Conservation (phyloP, 2,113 vertebrate genomes). For the mouse (Mus musculus) region DNA sequence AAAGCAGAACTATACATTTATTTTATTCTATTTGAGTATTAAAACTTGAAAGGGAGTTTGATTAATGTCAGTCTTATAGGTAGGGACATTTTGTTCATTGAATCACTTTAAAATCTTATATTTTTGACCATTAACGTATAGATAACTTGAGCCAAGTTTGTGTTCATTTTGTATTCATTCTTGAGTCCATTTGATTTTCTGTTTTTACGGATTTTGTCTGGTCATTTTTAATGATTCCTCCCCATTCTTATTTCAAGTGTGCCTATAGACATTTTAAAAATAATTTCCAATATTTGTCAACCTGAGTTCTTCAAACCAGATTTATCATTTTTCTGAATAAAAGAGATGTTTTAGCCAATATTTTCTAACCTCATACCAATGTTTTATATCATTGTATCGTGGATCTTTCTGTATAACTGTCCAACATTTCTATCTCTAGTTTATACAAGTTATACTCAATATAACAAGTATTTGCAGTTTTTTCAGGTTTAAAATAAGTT, state of each 20-base stretch:
- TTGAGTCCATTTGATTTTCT: background rate
- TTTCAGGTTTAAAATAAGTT: background rate
- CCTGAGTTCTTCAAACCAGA: background rate
- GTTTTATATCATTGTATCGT: background rate
- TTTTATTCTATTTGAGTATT: background rate
- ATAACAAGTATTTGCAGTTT: background rate
- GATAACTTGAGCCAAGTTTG: background rate
- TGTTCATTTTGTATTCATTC: background rate
- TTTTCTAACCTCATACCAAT: background rate
- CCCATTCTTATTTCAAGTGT: background rate
- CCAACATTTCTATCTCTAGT: background rate
- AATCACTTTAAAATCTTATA: background rate
- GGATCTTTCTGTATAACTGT: background rate
- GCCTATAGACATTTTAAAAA: background rate
- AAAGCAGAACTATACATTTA: background rate
- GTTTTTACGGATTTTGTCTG: background rate
- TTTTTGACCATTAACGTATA: background rate
- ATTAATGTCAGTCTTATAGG: background rate
- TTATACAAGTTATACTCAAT: background rate
- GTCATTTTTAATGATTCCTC: background rate
- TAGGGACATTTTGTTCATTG: background rate
- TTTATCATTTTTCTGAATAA: background rate
- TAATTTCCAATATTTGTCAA: background rate
- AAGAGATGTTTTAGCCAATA: background rate
- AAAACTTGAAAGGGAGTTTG: background rate